Evolutionary conservation across 2,113 vertebrate species (phyloP), one percentile per base, ranked within the genome.

Genomic region (Psittacus erithacus): DNA sequence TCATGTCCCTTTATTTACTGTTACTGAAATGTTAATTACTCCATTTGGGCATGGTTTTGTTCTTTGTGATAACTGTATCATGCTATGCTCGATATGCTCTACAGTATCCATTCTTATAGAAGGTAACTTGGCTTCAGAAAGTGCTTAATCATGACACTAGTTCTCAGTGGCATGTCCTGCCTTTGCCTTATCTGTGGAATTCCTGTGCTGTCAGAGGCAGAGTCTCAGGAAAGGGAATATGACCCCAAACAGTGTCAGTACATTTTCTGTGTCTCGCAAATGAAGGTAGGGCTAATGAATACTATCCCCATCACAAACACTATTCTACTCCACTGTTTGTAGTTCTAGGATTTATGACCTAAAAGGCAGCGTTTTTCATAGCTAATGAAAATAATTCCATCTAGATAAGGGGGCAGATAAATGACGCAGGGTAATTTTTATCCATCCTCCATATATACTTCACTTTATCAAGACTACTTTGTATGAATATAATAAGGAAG

Each of bases 31-130:
- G 3, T 41, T 22, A 91, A 65, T 77, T 88, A 41, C 13, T 77
- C 16, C 27, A 39, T 35, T 43, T 55, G 31, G 38, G 13, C 31
- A 64, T 16, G 10, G 9, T 17, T 35, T 59, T 46, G 4, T 6
- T 80, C 16, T 9, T 62, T 46, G 6, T 17, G 31, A 0, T 0
- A 38, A 35, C 38, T 38, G 3, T 33, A 20, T 18, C 38, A 6
- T 16, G 8, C 4, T 41, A 9, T 22, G 38, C 25, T 85, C n/a
- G 53, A 24, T 25, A 23, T 4, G 4, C 10, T 64, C 24, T 35
- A 31, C 29, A 78, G 4, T 13, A 41, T 41, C 33, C 10, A 10
- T 57, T 59, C 44, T 55, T 29, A 20, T 0, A 39, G 25, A 31
- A 7, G 4, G 13, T 43, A 69, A 19, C 24, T 60, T 62, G 52